Evolutionary conservation across 2,797 vertebrate species (phyloP), one percentile per base, ranked within the genome.

Genomic region (Diglossa cyanea): DNA sequence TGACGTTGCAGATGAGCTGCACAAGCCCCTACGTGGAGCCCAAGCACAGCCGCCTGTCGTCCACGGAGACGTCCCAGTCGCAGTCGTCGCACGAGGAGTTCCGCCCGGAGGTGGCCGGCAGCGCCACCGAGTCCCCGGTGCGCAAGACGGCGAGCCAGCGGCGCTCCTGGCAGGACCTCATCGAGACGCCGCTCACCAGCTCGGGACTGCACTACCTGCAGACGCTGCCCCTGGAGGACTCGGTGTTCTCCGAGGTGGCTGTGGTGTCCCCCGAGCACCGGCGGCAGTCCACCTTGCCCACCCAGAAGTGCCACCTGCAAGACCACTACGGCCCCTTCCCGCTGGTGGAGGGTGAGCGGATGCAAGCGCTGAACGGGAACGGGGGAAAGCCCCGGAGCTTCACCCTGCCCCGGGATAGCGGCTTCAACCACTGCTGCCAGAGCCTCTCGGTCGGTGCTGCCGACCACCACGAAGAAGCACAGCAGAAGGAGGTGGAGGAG

Each of bases 141-240:
- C 98, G 99, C 51, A 99, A 99, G 85, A 99, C 99, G 0, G 99
- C 99, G 2, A 99, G 99, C 92, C 99, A 99, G 97, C 98, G 99
- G 79, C 99, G 99, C 40, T 99, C 99, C 42, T 99, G 99, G 99
- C 99, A 99, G 98, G 99, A 99, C 98, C 98, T 99, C 97, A 99
- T 99, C 31, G 99, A 99, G 98, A 99, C 99, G 0, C 99, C 99
- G 0, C 97, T 99, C 95, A 99, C 99, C 1, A 99, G 99, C 95
- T 99, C 99, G 3, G 99, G 99, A 95, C 98, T 99, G 85, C 99
- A 99, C 97, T 99, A 99, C 97, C 98, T 99, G 94, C 99, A 99
- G 97, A 99, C 99, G 28, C 98, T 99, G 97, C 99, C 99, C 1
- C 98, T 99, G 86, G 99, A 99, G 97, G 99, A 99, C 75, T 99